A percentile compares a stretch with the other conserved stretches of the same genome.
Conservation (phyloP, 2,888 invertebrate genomes). For the Oscheius sp. region DNA sequence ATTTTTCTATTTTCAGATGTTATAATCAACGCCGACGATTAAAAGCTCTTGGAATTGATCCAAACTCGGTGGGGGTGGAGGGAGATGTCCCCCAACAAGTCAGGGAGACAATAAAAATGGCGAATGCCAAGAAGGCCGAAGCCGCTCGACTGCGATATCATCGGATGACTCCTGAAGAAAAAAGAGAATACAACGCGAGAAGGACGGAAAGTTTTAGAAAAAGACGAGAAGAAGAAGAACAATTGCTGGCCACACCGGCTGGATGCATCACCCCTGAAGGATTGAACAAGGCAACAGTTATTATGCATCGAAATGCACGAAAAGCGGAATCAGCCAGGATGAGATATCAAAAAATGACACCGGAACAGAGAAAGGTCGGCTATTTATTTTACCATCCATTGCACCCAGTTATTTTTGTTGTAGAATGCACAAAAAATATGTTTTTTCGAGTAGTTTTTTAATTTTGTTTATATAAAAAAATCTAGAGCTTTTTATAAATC, state of each 20-base stretch:
- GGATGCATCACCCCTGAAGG: conserved; percentile 54
- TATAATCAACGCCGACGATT: conserved; percentile 57
- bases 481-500: not conserved
- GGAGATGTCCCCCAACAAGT: not conserved
- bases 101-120: conserved; percentile 29
- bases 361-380: conserved; percentile 49
- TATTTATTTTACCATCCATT: too few species aligned
- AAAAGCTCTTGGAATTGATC: conserved; percentile 50
- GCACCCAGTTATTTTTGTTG: too few species aligned
- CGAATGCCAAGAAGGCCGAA: conserved; percentile 58
- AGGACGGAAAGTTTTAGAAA: conserved; percentile 69
- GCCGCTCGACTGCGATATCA: conserved; percentile 59
- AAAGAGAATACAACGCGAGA: conserved; percentile 65
- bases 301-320: conserved; percentile 57
- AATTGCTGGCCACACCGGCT: conserved; percentile 68
- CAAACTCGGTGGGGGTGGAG: conserved; percentile 19
- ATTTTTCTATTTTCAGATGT: conserved; percentile 4
- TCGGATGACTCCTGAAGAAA: conserved; percentile 65
- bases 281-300: conserved; percentile 54
- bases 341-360: conserved; percentile 56
- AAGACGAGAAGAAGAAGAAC: conserved; percentile 64
- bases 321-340: conserved; percentile 57
- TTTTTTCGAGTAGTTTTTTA: too few species aligned
- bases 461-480: too few species aligned
- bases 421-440: too few species aligned